phyloP scores from a whole-genome alignment of 2,888 invertebrate genomes.

The Leptopilina myrica region DNA sequence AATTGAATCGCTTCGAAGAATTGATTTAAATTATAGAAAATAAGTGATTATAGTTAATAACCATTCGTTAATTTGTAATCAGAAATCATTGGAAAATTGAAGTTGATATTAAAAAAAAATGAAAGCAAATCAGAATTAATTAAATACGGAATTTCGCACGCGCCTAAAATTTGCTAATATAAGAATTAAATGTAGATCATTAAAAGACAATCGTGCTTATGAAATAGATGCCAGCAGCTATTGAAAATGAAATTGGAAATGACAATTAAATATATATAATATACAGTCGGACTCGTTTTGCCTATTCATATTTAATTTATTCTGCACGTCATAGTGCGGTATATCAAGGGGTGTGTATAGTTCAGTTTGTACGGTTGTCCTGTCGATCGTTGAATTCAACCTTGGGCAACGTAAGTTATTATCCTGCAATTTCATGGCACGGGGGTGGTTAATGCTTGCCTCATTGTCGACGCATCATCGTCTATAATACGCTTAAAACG shows the following conservation, averaged over 20 bases:
- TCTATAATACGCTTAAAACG: constrained; percentile 57
- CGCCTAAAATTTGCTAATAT: too few species aligned
- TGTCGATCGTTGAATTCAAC: constrained; percentile 54
- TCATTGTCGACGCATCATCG: constrained; percentile 59
- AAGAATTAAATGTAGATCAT: background rate
- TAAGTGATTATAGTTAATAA: too few species aligned
- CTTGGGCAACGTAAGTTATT: constrained; percentile 51
- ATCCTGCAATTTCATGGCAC: constrained; percentile 53
- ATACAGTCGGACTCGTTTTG: constrained; percentile 41
- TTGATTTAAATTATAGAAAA: too few species aligned
- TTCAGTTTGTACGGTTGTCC: constrained; percentile 44
- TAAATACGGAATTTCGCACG: too few species aligned
- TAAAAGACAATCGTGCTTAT: constrained; percentile 13
- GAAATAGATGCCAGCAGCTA: constrained; percentile 5
- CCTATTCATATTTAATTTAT: constrained; percentile 56
- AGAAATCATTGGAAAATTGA: too few species aligned
- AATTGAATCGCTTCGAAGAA: too few species aligned
- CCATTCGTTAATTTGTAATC: too few species aligned
- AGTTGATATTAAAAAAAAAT: too few species aligned
- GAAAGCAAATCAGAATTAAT: too few species aligned
- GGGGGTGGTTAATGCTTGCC: constrained; percentile 51
- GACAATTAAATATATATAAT: background rate
- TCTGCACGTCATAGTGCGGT: constrained; percentile 45
- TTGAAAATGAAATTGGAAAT: background rate
- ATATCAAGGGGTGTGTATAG: constrained; percentile 52